Evolutionary conservation across 2,888 invertebrate species (phyloP).

Genomic region (Eilema griseolum): DNA sequence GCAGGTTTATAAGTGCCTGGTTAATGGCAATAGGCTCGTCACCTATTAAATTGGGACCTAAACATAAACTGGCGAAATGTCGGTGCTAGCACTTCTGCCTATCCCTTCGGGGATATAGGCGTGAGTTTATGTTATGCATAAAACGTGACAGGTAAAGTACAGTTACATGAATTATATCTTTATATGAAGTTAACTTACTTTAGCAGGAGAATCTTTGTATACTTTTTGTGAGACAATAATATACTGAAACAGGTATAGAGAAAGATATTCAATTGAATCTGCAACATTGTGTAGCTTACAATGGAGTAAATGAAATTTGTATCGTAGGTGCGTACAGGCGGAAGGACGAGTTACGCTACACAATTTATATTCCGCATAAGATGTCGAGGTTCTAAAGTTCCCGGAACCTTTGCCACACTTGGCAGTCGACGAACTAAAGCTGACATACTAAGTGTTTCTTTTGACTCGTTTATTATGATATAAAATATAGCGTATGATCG

Average conservation of each 20-base stretch:
- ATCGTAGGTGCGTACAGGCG: constrained; percentile 49
- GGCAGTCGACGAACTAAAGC: constrained; percentile 50
- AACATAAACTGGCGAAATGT: too few relatives aligned
- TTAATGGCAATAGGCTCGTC: too few relatives aligned
- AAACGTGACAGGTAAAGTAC: too few relatives aligned
- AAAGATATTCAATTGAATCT: not conserved
- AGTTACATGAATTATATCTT: too few relatives aligned
- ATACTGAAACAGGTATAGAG: not conserved
- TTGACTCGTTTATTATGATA: constrained; percentile 46
- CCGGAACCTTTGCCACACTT: constrained; percentile 70
- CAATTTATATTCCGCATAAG: constrained; percentile 73
- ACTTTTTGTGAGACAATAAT: not conserved
- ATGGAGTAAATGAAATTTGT: constrained; percentile 18
- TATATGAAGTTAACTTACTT: too few relatives aligned
- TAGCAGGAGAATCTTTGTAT: not conserved
- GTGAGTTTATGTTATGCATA: too few relatives aligned
- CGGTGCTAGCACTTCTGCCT: too few relatives aligned
- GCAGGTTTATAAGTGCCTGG: too few relatives aligned
- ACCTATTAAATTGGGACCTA: too few relatives aligned
- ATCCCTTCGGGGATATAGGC: too few relatives aligned
- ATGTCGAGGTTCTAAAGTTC: constrained; percentile 67
- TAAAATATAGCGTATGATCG: constrained; percentile 29
- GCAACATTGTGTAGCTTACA: constrained; percentile 16
- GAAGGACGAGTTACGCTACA: constrained; percentile 72
- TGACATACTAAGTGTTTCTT: constrained; percentile 60